phyloP scores from a whole-genome alignment of 30 jellyfish, hydroid and myxozoan species.

The Phacellophora camtschatica region DNA sequence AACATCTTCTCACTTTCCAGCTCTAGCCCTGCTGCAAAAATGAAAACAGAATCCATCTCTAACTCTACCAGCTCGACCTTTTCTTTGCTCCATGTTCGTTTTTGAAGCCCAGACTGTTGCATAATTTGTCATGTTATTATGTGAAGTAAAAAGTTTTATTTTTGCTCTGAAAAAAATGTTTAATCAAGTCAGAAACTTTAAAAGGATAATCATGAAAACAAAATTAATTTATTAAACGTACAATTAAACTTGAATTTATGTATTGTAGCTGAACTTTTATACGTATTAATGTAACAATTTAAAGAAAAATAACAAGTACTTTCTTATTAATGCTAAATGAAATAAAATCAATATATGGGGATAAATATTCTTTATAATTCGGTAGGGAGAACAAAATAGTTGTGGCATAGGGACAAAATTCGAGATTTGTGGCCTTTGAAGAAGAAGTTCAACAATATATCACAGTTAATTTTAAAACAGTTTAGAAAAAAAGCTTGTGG shows the following conservation, averaged over 20 bases:
- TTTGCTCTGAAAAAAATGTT: constrained; percentile 62
- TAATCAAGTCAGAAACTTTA: neutral
- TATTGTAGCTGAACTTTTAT: neutral
- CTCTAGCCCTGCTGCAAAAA: constrained; percentile 87
- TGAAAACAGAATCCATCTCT: constrained; percentile 91
- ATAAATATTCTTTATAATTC: too few species aligned
- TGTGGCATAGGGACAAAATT: too few species aligned
- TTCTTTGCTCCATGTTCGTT: constrained; percentile 88
- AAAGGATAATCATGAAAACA: neutral
- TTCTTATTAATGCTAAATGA: too few species aligned
- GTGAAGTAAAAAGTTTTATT: constrained; percentile 87
- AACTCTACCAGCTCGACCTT: constrained; percentile 97
- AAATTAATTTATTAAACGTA: neutral
- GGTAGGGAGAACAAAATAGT: too few species aligned
- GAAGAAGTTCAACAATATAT: too few species aligned
- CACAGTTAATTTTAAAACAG: too few species aligned
- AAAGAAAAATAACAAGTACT: neutral
- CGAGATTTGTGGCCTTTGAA: too few species aligned
- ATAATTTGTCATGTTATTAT: constrained; percentile 92
- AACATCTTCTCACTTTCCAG: constrained; percentile 49
- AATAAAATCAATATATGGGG: too few species aligned
- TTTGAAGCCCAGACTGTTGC: constrained; percentile 97
- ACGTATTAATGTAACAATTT: neutral
- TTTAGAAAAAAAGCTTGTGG: too few species aligned
- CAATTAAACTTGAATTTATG: neutral